These are phyloP conservation scores for Scylla paramamosain DNA, from an alignment of 1,140 invertebrate species.

Conservation along the genomic window DNA sequence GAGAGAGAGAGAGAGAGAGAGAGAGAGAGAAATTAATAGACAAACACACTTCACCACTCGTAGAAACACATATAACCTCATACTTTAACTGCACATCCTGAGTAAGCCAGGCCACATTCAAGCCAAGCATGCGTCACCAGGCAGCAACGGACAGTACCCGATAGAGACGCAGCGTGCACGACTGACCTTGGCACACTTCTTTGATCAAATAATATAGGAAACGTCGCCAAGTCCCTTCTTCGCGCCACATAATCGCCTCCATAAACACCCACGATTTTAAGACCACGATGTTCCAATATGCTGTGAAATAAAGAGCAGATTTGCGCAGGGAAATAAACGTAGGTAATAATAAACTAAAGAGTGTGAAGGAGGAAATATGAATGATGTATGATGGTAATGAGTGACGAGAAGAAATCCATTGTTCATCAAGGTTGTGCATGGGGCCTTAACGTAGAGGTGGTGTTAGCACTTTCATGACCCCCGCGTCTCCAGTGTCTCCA, in stretches of 20 bases:
- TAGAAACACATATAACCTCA: too few species aligned
- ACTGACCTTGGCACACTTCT: background rate
- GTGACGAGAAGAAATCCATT: background rate
- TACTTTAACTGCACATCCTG: too few species aligned
- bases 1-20: too few species aligned
- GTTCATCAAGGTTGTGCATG: background rate
- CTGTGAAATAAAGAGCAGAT: background rate
- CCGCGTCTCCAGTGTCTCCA: background rate
- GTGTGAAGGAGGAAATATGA: background rate
- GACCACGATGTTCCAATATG: background rate
- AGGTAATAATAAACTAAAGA: background rate
- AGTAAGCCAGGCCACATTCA: too few species aligned
- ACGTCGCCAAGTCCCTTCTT: background rate
- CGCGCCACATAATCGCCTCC: background rate
- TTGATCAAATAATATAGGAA: background rate
- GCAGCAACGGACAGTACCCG: too few species aligned
- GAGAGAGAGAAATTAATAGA: background rate
- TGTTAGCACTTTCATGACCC: background rate
- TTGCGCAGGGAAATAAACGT: background rate
- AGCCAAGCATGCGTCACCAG: too few species aligned
- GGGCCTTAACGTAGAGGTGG: background rate
- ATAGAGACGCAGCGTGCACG: background rate
- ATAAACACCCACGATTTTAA: background rate
- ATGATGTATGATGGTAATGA: background rate
- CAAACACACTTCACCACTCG: too few species aligned